Evolutionary conservation across 2,797 vertebrate species (phyloP).

Genomic region (Potorous gilbertii): DNA sequence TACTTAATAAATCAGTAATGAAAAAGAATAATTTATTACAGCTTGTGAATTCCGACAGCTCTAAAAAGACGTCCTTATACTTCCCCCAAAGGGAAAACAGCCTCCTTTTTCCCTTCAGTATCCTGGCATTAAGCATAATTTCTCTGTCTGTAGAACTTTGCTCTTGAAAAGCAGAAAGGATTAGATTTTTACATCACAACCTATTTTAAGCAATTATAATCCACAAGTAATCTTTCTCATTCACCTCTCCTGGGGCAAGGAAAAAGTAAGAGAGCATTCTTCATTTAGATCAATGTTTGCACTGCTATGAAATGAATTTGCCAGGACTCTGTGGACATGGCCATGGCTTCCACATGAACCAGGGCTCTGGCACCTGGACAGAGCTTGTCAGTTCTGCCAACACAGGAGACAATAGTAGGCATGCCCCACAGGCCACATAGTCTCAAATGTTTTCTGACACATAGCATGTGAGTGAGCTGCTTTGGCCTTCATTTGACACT

Average conservation of each 20-base stretch:
- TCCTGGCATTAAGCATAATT: conserved; percentile 82
- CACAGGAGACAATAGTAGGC: fast-evolving
- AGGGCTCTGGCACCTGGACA: too few relatives aligned
- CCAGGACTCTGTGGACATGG: conserved; percentile 70
- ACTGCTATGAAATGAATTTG: conserved; percentile 78
- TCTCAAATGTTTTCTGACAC: fast-evolving
- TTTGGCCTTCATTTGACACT: fast-evolving
- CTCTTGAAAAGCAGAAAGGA: conserved; percentile 79
- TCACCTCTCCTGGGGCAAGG: conserved; percentile 79
- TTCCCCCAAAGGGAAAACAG: conserved; percentile 84
- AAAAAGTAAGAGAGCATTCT: conserved; percentile 75
- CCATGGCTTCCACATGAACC: neutral
- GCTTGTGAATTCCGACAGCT: conserved; percentile 88
- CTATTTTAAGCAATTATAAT: conserved; percentile 87
- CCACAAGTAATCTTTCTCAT: conserved; percentile 81
- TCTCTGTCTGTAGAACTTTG: conserved; percentile 86
- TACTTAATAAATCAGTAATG: conserved; percentile 87
- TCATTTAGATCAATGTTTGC: conserved; percentile 79
- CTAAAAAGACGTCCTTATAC: conserved; percentile 88
- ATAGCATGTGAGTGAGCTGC: neutral
- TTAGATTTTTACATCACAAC: conserved; percentile 82
- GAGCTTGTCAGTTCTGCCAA: neutral
- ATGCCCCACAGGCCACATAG: neutral
- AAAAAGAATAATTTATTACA: conserved; percentile 90
- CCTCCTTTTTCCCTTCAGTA: conserved; percentile 81